Percentiles rank a stretch among this genome's conserved stretches.
These are phyloP conservation scores for Chromobotia macracanthus DNA, from an alignment of 2,797 vertebrate species.

Conservation along the genomic window DNA sequence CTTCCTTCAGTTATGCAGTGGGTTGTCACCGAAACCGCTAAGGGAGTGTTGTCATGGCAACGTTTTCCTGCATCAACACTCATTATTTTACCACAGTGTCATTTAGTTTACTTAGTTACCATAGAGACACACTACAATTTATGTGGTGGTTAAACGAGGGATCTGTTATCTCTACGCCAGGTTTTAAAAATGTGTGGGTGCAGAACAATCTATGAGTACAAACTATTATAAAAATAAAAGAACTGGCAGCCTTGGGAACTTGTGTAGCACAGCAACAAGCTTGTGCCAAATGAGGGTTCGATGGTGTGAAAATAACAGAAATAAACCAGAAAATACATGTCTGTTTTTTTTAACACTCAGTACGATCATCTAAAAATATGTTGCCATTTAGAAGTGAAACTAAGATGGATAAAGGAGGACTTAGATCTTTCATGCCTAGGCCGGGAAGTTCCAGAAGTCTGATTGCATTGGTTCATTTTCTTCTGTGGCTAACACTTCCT, in stretches of 20 bases:
- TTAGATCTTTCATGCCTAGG: neutral
- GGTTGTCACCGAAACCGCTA: slow-evolving; percentile 29
- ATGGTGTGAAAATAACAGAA: neutral
- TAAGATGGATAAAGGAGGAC: neutral
- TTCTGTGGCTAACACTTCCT: slow-evolving; percentile 9
- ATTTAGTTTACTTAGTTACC: slow-evolving; percentile 9
- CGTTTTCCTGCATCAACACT: neutral
- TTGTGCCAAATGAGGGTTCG: neutral
- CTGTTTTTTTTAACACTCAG: neutral
- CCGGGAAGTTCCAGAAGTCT: neutral
- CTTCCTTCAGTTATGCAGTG: slow-evolving; percentile 19
- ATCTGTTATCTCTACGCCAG: neutral
- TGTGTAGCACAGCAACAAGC: neutral
- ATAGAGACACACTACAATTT: slow-evolving; percentile 19
- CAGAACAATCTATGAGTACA: neutral
- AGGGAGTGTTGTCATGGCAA: slow-evolving; percentile 5
- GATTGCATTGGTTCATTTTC: neutral
- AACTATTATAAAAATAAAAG: neutral
- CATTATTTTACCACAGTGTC: slow-evolving; percentile 18
- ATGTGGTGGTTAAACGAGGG: slow-evolving; percentile 1
- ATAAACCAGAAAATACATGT: neutral
- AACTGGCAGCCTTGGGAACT: neutral
- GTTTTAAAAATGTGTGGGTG: neutral
- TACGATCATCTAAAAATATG: neutral
- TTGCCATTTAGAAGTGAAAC: neutral